Percentiles rank a stretch among this genome's conserved stretches.
phyloP scores from a whole-genome alignment of 2,113 vertebrate species.

The Eptesicus fuscus region DNA sequence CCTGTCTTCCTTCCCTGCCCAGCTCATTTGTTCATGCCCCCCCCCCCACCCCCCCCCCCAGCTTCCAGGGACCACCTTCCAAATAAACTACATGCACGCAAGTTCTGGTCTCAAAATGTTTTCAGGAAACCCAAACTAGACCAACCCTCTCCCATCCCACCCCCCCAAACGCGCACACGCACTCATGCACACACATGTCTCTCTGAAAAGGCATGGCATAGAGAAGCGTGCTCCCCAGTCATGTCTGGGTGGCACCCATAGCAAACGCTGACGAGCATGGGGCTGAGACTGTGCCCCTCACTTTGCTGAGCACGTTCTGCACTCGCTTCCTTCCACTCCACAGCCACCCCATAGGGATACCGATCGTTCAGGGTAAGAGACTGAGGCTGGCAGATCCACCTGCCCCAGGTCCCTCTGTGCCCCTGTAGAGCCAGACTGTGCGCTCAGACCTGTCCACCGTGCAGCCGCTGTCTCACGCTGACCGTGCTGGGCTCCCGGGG shows the following conservation, averaged over 20 bases:
- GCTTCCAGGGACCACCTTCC: neutral
- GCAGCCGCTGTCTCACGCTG: neutral
- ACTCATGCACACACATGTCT: accelerated
- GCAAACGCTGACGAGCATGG: neutral
- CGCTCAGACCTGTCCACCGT: neutral
- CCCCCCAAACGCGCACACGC: too few relatives aligned
- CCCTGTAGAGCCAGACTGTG: neutral
- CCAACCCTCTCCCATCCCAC: neutral
- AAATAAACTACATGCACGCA: neutral
- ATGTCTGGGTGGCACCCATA: neutral
- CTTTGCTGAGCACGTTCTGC: neutral
- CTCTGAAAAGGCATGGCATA: neutral
- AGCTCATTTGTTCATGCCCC: neutral
- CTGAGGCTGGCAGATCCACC: neutral
- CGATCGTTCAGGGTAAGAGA: neutral
- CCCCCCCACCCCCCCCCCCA: too few relatives aligned
- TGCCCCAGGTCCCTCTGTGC: neutral
- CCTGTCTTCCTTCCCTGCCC: neutral
- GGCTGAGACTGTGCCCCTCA: neutral
- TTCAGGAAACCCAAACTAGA: neutral
- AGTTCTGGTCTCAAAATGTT: neutral
- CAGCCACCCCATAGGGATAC: neutral
- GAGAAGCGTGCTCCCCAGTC: neutral
- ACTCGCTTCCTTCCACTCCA: neutral
- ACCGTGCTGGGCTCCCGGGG: neutral